Evolutionary conservation across 2,113 vertebrate genomes (phyloP).

Genomic region (Myotis yumanensis): DNA sequence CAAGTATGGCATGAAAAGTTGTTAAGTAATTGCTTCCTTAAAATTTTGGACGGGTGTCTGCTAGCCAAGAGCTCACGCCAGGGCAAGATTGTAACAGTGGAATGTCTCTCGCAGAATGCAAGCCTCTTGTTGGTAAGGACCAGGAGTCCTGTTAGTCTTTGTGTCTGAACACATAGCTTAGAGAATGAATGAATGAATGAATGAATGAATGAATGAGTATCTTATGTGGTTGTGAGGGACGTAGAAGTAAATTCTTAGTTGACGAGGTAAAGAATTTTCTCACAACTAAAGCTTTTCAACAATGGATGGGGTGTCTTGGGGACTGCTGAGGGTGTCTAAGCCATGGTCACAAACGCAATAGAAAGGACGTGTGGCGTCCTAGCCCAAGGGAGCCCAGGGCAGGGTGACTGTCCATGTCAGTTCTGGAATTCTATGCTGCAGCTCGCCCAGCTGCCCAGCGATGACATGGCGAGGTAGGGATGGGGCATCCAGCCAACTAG

Average conservation of each 20-base stretch:
- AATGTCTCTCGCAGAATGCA: neutral
- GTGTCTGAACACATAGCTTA: neutral
- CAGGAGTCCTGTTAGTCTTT: neutral
- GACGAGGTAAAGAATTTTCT: neutral
- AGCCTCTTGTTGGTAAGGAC: neutral
- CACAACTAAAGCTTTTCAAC: neutral
- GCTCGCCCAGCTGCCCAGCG: neutral
- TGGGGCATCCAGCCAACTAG: neutral
- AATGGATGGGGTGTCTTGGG: neutral
- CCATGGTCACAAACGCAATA: accelerated
- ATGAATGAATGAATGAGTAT: neutral
- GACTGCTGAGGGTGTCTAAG: neutral
- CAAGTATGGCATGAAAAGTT: neutral
- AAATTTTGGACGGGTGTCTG: neutral
- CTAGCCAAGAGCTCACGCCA: neutral
- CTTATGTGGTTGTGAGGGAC: neutral
- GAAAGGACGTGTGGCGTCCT: neutral
- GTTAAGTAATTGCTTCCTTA: neutral
- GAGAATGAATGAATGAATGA: neutral
- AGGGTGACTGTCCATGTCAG: neutral
- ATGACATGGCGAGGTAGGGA: neutral
- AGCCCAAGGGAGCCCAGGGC: neutral
- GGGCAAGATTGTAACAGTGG: accelerated
- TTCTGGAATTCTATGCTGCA: neutral
- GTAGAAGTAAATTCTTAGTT: neutral